These are phyloP conservation scores for Cariama cristata DNA, from an alignment of 2,113 vertebrate genomes.

Conservation along the genomic window DNA sequence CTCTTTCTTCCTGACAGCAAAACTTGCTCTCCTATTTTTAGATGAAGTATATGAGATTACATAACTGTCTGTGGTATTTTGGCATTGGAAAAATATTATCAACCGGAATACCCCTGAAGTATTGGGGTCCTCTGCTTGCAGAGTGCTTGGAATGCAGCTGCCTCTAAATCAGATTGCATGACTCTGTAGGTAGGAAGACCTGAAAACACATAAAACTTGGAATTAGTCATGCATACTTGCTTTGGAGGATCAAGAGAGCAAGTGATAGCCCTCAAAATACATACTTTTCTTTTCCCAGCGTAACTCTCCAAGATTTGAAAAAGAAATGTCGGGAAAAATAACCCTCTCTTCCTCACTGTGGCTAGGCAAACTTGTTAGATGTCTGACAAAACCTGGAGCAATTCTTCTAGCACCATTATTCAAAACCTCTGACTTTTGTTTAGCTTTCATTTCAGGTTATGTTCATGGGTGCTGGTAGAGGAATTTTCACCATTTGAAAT, in stretches of 20 bases:
- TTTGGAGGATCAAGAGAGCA: background rate
- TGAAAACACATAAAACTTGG: background rate
- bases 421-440: background rate
- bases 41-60: background rate
- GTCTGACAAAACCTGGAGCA: background rate
- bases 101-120: background rate
- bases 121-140: background rate
- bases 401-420: background rate
- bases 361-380: background rate
- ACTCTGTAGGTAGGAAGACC: background rate
- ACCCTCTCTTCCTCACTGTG: background rate
- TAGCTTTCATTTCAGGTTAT: background rate
- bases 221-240: background rate
- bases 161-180: background rate
- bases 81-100: background rate
- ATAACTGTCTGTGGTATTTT: background rate
- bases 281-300: background rate
- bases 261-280: background rate
- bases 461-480: background rate
- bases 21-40: background rate
- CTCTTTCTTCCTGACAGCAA: background rate
- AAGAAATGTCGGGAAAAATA: background rate
- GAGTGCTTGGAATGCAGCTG: background rate
- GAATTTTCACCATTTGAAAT: background rate
- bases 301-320: background rate